Base-by-base conservation (phyloP, 2,888 invertebrate genomes). In the Deilephila elpenor region DNA sequence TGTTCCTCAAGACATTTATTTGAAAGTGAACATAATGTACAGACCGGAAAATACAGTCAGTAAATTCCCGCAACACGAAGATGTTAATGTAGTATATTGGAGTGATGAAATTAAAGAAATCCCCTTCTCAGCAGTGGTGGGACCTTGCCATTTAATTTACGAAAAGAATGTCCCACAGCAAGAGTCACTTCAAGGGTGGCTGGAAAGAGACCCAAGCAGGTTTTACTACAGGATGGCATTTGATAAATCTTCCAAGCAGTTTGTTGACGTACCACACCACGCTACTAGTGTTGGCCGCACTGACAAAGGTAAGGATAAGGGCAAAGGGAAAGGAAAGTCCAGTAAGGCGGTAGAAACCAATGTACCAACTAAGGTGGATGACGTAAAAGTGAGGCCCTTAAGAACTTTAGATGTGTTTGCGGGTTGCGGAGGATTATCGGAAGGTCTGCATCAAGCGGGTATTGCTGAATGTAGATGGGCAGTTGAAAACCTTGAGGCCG, bases 351-450 rank as follows among this genome's bases (percentile, higher is more conserved):
- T 71, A 1, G 88, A 84, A 73, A 72, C 77, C 73, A 83, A 78
- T 76, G 86, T 74, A 32, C 76, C 78, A 44, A 14, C 44, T 85
- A 89, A 76, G 73, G 74, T 75, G 83, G 91, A 92, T 4, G 86
- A 86, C 14, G 76, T 81, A 17, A 85, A 94, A 44, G 79, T 95
- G 0, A 87, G 90, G 73, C 96, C 96, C 51, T 85, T 98, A 74
- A 92, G 95, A 77, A 96, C 96, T 59, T 90, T 98, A 81, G 98
- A 98, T 85, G 96, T 98, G 37, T 98, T 98, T 88, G 97, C 98
- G 76, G 98, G 98, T 0, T 98, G 98, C 88, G 98, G 98, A 61
- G 98, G 98, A 29, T 88, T 98, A 61, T 97, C 97, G 0, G 96
- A 97, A 81, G 97, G 97, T 0, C 87, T 97, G 59, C 96, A 96